A percentile compares a stretch with the other conserved stretches of the same genome.
Conservation (phyloP, 2,888 invertebrate genomes). For the Cerceris rybyensis region DNA sequence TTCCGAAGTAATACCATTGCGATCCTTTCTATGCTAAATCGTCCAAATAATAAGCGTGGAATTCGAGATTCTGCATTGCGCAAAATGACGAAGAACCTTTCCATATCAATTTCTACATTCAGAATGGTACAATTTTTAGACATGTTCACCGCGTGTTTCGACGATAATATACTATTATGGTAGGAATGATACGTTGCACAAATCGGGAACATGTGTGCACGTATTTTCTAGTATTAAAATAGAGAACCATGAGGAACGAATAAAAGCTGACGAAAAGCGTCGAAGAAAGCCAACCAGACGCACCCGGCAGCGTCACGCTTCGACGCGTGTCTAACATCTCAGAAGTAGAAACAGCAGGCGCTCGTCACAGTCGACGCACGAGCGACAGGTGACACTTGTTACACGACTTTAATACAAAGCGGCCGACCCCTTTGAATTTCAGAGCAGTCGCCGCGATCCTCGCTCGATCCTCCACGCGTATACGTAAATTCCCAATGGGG, state of each 20-base stretch:
- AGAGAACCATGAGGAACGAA: background rate
- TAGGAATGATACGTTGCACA: too few relatives aligned
- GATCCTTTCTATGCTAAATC: background rate
- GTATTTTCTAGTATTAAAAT: background rate
- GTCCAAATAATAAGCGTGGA: background rate
- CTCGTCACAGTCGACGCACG: slow-evolving; percentile 34
- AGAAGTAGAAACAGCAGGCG: slow-evolving; percentile 20
- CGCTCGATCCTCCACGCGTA: slow-evolving; percentile 10
- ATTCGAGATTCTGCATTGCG: too few relatives aligned
- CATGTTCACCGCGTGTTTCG: too few relatives aligned
- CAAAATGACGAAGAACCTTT: too few relatives aligned
- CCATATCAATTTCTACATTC: too few relatives aligned
- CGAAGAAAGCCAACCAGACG: background rate
- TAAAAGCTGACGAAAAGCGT: background rate
- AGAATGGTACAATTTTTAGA: too few relatives aligned
- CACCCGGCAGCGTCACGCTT: slow-evolving; percentile 8
- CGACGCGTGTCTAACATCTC: slow-evolving; percentile 42
- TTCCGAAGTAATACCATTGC: background rate
- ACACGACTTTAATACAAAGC: slow-evolving; percentile 57
- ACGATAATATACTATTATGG: too few relatives aligned
- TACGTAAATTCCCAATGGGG: slow-evolving; percentile 47
- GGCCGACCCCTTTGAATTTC: slow-evolving; percentile 50
- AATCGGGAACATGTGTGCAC: background rate
- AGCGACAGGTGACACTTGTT: slow-evolving; percentile 46
- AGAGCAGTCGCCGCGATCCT: slow-evolving; percentile 38